These are phyloP conservation scores for Rousettus madagascariensis DNA, from an alignment of 2,797 vertebrate species.

Conservation along the genomic window DNA sequence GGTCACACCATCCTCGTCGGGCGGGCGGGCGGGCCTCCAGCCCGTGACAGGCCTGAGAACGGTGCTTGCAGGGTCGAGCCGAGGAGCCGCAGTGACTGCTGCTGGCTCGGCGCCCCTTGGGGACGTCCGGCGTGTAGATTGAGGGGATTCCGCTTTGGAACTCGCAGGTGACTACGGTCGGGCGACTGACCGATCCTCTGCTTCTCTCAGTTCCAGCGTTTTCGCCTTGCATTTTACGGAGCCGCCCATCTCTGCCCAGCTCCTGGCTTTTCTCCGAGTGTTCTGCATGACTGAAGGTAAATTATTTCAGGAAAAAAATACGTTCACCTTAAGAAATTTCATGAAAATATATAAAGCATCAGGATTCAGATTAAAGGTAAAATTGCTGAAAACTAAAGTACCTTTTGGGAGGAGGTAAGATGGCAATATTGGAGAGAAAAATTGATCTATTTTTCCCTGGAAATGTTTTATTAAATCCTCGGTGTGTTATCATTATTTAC, in stretches of 20 bases:
- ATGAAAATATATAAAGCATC: neutral
- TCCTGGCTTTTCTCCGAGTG: slow-evolving; percentile 96
- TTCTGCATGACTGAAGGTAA: slow-evolving; percentile 99
- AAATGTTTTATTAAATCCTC: neutral
- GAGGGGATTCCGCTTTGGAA: neutral
- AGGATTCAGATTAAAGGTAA: slow-evolving; percentile 13
- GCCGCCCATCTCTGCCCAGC: slow-evolving; percentile 96
- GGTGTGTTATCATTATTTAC: neutral
- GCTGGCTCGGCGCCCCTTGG: neutral
- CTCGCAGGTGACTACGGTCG: neutral
- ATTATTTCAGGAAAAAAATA: neutral
- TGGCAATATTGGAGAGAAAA: neutral
- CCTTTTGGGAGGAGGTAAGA: neutral
- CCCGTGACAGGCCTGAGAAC: neutral
- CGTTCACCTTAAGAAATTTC: neutral
- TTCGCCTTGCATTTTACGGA: slow-evolving; percentile 95
- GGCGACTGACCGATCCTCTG: slow-evolving; percentile 16
- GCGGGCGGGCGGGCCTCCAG: neutral
- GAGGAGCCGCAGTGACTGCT: neutral
- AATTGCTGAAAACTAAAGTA: neutral
- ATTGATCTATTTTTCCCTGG: neutral
- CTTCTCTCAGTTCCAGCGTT: slow-evolving; percentile 91
- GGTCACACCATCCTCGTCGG: accelerated
- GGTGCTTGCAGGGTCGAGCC: neutral
- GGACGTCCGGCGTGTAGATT: neutral